Evolutionary conservation across 2,797 vertebrate species (phyloP).

Genomic region (Spinus pinus): DNA sequence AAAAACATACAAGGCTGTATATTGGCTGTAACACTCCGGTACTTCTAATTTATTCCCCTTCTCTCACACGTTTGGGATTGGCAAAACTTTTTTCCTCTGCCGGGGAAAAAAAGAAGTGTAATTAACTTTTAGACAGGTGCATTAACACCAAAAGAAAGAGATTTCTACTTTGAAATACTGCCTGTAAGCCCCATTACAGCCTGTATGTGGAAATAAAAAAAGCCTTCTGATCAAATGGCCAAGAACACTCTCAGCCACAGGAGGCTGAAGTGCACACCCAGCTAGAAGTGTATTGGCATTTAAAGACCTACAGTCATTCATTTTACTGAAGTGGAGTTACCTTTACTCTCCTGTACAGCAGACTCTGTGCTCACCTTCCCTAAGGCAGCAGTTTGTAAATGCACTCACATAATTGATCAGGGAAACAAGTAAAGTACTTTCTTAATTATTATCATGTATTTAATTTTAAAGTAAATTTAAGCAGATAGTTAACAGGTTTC

Average conservation of each 20-base stretch:
- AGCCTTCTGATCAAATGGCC: not conserved
- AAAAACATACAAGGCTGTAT: accelerated
- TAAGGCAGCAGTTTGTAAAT: not conserved
- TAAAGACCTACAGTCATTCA: not conserved
- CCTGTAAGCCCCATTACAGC: not conserved
- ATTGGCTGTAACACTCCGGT: not conserved
- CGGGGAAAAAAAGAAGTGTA: not conserved
- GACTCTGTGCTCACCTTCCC: not conserved
- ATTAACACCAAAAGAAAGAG: not conserved
- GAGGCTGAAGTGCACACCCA: not conserved
- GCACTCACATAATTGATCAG: not conserved
- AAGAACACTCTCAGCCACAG: not conserved
- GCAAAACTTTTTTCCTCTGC: not conserved
- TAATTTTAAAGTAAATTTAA: not conserved
- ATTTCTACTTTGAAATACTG: not conserved
- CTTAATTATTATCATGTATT: not conserved
- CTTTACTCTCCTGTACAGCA: not conserved
- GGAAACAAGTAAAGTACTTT: not conserved
- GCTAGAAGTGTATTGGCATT: not conserved
- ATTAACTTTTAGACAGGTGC: not conserved
- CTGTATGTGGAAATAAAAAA: not conserved
- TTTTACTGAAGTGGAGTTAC: not conserved
- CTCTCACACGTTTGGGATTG: not conserved
- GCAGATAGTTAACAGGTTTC: not conserved
- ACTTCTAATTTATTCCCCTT: not conserved